A percentile compares a stretch with the other conserved stretches of the same genome.
These are phyloP conservation scores for Ectemnius continuus DNA, from an alignment of 2,888 invertebrate genomes.

Conservation along the genomic window DNA sequence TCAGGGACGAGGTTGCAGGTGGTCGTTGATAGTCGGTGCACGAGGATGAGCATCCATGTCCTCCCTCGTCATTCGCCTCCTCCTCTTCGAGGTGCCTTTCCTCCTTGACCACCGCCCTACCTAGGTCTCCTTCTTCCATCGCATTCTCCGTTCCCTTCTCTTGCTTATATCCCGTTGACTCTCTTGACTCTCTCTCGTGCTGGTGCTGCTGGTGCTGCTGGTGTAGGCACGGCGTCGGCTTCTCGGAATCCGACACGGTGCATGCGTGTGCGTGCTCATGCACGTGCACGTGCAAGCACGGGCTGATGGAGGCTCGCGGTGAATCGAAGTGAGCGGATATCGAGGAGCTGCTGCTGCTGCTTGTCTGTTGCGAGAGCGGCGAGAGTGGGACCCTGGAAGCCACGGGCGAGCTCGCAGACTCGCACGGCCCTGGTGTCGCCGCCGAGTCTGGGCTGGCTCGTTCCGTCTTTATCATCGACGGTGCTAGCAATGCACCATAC, in stretches of 20 bases:
- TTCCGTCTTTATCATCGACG: slow-evolving; percentile 74
- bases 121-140: slow-evolving; percentile 35
- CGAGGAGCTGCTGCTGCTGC: slow-evolving; percentile 45
- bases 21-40: slow-evolving; percentile 61
- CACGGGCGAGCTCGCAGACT: slow-evolving; percentile 60
- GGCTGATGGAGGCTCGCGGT: slow-evolving; percentile 55
- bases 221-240: slow-evolving; percentile 44
- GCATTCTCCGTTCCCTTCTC: slow-evolving; percentile 40
- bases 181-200: slow-evolving; percentile 50
- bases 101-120: slow-evolving; percentile 44
- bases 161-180: slow-evolving; percentile 21
- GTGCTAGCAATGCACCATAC: slow-evolving; percentile 69
- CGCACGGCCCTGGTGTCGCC: slow-evolving; percentile 76
- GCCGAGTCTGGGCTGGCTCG: slow-evolving; percentile 72
- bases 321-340: slow-evolving; percentile 65
- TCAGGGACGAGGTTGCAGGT: slow-evolving; percentile 41
- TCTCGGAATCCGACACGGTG: slow-evolving; percentile 62
- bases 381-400: slow-evolving; percentile 52
- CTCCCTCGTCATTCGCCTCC: slow-evolving; percentile 29
- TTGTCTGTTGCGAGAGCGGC: slow-evolving; percentile 49
- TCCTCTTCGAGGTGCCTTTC: slow-evolving; percentile 37
- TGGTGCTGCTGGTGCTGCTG: slow-evolving; percentile 44
- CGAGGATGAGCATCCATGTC: slow-evolving; percentile 32
- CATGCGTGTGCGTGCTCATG: slow-evolving; percentile 56
- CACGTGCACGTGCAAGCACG: slow-evolving; percentile 59